Conservation (phyloP, 2,888 invertebrate genomes). For the Sphaerophoria rueppellii region DNA sequence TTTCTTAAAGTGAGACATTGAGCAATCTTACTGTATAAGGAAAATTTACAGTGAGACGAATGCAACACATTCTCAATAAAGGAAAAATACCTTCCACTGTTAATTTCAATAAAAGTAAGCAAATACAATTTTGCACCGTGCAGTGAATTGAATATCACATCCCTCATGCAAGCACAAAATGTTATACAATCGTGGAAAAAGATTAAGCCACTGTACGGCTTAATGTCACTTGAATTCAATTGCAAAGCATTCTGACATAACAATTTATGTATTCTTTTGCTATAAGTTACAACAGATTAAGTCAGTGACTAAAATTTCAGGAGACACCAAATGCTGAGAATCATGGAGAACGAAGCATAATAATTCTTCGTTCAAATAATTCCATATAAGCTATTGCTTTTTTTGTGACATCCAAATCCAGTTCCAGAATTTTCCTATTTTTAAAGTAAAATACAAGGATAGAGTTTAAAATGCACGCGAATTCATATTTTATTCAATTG, state of each 20-base stretch:
- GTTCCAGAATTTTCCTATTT: no score
- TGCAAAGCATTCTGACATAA: constrained; percentile 49
- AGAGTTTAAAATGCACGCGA: no score
- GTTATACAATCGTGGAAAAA: constrained; percentile 36
- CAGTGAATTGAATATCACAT: neutral
- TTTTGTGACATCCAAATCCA: no score
- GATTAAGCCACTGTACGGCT: constrained; percentile 46
- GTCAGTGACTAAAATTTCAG: neutral
- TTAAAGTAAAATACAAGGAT: no score
- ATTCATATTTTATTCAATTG: no score
- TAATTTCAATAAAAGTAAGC: constrained; percentile 45
- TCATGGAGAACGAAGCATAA: no score
- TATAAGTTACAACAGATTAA: neutral
- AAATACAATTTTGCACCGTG: constrained; percentile 17
- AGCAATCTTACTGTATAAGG: constrained; percentile 16
- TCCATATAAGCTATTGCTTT: no score
- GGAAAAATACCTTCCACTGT: constrained; percentile 46
- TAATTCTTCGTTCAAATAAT: no score
- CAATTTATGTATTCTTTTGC: constrained; percentile 2
- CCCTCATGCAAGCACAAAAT: neutral
- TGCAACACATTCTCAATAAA: constrained; percentile 45
- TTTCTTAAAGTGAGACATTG: no score
- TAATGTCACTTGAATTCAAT: constrained; percentile 67
- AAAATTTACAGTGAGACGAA: constrained; percentile 24
- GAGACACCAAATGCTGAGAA: neutral